phyloP scores from a whole-genome alignment of 2,113 vertebrate species.

The Enhydra lutris region DNA sequence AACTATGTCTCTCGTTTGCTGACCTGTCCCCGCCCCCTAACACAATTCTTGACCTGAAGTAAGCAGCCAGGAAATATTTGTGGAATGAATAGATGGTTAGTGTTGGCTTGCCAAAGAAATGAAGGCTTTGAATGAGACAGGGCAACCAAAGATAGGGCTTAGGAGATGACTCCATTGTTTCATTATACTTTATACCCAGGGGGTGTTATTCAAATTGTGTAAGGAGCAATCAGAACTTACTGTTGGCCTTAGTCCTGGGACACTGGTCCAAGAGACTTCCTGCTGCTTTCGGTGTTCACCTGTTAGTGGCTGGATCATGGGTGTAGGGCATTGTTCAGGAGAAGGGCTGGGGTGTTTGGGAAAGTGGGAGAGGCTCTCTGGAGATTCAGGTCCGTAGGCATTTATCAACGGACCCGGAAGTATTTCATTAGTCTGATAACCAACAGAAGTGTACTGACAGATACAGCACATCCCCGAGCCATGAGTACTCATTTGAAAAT shows the following conservation, averaged over 20 bases:
- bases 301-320: neutral
- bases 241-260: neutral
- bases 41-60: neutral
- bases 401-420: neutral
- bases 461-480: neutral
- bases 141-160: neutral
- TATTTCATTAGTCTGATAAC: neutral
- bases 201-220: neutral
- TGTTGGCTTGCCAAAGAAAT: neutral
- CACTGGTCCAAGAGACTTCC: neutral
- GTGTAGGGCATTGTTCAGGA: neutral
- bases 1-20: neutral
- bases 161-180: neutral
- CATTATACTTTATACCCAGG: neutral
- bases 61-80: neutral
- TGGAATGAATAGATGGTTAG: neutral
- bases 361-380: neutral
- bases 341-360: neutral
- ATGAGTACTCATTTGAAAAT: slow-evolving; percentile 52
- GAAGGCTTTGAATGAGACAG: neutral
- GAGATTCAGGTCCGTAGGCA: neutral
- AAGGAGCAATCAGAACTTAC: neutral
- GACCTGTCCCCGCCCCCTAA: neutral
- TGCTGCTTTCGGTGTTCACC: neutral
- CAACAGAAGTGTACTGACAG: neutral